Base-by-base conservation (phyloP, 2,113 vertebrate species). In the Alligator mississippiensis region DNA sequence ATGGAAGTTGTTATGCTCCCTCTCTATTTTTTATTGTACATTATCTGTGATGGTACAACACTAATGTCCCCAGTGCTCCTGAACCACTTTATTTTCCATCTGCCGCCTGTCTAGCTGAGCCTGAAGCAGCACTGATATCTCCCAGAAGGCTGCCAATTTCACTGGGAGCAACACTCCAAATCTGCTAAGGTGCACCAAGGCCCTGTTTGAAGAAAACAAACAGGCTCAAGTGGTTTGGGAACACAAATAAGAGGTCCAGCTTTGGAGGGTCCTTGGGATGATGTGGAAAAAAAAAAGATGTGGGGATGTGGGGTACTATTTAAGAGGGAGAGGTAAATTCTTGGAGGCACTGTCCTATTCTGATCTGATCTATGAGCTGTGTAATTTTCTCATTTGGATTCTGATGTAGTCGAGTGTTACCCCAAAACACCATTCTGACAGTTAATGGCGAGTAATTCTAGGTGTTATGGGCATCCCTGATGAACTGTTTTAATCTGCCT, bases 161-260 rank as follows among this genome's bases (percentile, higher is more conserved):
- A 63, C 25, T 1, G 1, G 79, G 19, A 94, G 58, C 85, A 82
- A 30, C 3, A 82, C 87, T 75, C 74, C 62, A 79, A 62, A 54
- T 62, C 9, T 55, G 80, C 57, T 89, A 75, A 79, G 62, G 6
- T 54, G 2, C 34, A 27, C n/a, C 21, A 17, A 27, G 59, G 54
- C 1, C 0, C 16, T 27, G 59, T 27, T 18, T 30, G 0, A 0
- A 30, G 9, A 78, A 68, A 79, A 55, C 0, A 0, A 85, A 90
- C 18, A 63, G 88, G 5, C 66, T 61, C 54, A 3, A 4, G 5
- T 59, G 19, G 4, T 16, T 19, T 19, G 21, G n/a, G 38, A 70
- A 62, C 30, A 18, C 22, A 34, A 58, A 86, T 85, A 76, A 21
- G 10, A 61, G 18, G 11, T 80, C 22, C 63, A 27, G n/a, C 63